Percentiles rank a stretch among this genome's conserved stretches.
phyloP scores from a whole-genome alignment of 2,888 invertebrate species.

The Mythimna impura region DNA sequence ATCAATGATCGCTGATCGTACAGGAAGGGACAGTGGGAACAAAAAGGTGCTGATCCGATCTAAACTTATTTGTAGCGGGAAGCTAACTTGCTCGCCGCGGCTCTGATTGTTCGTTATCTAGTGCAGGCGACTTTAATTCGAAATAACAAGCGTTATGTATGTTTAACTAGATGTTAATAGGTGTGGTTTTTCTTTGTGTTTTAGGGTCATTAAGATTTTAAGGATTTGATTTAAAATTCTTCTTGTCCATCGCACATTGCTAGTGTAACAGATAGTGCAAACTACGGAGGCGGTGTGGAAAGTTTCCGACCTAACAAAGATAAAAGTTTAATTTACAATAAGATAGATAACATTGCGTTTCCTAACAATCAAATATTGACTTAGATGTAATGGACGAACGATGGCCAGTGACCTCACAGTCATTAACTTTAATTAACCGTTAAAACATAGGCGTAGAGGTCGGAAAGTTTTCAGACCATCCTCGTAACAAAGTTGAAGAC shows the following conservation, averaged over 20 bases:
- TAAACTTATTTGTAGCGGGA: constrained; percentile 67
- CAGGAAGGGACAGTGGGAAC: constrained; percentile 72
- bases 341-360: no score
- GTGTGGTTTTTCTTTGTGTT: not conserved
- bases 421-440: no score
- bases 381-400: no score
- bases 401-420: no score
- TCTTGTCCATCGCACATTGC: not conserved
- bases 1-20: constrained; percentile 75
- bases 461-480: no score
- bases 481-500: no score
- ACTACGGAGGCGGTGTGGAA: no score
- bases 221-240: not conserved
- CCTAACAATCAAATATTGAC: no score
- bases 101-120: constrained; percentile 63
- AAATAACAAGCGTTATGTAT: constrained; percentile 57
- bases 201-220: not conserved
- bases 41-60: constrained; percentile 75
- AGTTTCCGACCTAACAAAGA: no score
- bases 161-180: constrained; percentile 43
- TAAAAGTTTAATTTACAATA: no score
- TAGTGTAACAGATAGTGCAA: no score
- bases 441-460: no score
- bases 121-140: constrained; percentile 56
- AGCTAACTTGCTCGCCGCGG: constrained; percentile 52